Conservation (phyloP, 1,140 invertebrate species). For the Phymorhynchus buccinoides region DNA sequence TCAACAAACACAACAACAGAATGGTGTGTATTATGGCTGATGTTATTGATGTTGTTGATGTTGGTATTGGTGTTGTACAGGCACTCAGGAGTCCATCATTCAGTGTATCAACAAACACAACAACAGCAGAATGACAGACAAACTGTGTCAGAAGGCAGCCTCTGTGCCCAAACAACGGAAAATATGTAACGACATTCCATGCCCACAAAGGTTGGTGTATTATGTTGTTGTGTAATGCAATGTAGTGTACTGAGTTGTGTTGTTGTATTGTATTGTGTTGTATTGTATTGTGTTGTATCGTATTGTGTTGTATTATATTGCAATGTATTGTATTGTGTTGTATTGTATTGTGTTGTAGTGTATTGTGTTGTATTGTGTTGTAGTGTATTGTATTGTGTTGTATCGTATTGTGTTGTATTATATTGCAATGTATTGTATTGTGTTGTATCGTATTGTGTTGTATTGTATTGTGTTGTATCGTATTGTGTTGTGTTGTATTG, state of each 20-base stretch:
- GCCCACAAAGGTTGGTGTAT: conserved; percentile 62
- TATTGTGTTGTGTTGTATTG: no score
- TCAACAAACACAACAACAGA: conserved; percentile 50
- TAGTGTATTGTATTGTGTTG: not conserved
- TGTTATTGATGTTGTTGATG: not conserved
- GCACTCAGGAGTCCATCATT: conserved; percentile 61
- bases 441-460: no score
- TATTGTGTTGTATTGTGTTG: not conserved
- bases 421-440: no score
- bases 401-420: no score
- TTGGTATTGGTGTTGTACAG: not conserved
- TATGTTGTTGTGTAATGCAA: not conserved
- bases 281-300: not conserved
- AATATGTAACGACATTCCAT: conserved; percentile 63
- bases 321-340: not conserved
- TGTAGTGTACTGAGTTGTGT: not conserved
- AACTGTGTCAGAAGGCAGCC: conserved; percentile 50
- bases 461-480: no score
- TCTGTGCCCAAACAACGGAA: conserved; percentile 53
- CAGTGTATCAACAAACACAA: conserved; percentile 58
- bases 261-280: not conserved
- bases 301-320: not conserved
- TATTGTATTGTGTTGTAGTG: not conserved
- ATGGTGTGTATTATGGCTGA: no score
- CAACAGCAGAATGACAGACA: conserved; percentile 41